These are phyloP conservation scores for Myrmophylax atrothorax DNA, from an alignment of 2,113 vertebrate species.

Conservation along the genomic window DNA sequence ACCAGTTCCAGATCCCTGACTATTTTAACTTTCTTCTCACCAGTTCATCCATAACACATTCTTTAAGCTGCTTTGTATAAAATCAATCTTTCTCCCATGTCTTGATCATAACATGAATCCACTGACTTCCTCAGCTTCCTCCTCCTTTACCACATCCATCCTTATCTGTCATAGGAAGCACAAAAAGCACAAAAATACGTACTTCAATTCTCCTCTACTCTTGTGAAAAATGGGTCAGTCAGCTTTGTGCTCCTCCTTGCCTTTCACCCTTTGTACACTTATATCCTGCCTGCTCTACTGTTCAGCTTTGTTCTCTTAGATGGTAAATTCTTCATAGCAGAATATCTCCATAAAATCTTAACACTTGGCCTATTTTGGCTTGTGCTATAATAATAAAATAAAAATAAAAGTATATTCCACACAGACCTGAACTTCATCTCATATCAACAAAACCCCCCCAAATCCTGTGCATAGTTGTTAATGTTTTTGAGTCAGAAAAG, in stretches of 20 bases:
- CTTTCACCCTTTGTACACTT: neutral
- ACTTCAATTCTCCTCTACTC: neutral
- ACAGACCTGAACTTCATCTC: neutral
- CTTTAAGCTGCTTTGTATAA: neutral
- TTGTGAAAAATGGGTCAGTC: neutral
- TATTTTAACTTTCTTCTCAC: neutral
- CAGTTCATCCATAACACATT: neutral
- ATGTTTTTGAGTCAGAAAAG: constrained; percentile 12
- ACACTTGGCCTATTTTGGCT: neutral
- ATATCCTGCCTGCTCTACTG: neutral
- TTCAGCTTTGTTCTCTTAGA: neutral
- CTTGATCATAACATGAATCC: neutral
- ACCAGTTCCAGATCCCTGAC: neutral
- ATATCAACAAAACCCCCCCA: neutral
- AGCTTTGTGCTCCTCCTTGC: neutral
- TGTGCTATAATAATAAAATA: neutral
- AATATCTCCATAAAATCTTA: neutral
- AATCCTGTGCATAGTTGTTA: neutral
- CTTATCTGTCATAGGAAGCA: neutral
- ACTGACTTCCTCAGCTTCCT: neutral
- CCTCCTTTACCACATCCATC: neutral
- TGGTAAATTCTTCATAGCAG: neutral
- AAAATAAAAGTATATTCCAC: neutral
- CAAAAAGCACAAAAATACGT: neutral
- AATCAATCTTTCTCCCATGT: neutral